Conservation (phyloP, 2,113 vertebrate genomes). For the Ammodytes dubius region DNA sequence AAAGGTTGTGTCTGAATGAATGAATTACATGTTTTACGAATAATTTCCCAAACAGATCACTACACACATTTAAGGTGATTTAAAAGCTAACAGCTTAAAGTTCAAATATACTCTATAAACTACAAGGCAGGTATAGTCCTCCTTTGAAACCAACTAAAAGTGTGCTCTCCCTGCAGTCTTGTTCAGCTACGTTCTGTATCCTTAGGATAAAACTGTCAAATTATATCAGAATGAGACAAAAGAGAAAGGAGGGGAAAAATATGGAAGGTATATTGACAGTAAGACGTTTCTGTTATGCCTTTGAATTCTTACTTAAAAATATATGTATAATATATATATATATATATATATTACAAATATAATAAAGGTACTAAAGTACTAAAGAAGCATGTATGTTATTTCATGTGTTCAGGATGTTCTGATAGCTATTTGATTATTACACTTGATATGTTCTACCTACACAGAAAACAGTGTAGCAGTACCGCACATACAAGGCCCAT, state of each 20-base stretch:
- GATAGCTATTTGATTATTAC: constrained; percentile 32
- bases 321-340: not conserved
- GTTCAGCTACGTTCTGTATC: not conserved
- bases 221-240: constrained; percentile 17
- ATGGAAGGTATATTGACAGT: not conserved
- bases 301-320: constrained; percentile 24
- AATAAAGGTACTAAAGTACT: not conserved
- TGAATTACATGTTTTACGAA: too few species aligned
- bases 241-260: not conserved
- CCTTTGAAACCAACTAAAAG: not conserved
- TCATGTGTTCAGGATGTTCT: not conserved
- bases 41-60: too few species aligned
- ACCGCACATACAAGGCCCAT: too few species aligned
- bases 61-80: not conserved
- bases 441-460: constrained; percentile 24
- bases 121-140: not conserved
- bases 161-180: not conserved
- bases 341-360: too few species aligned
- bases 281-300: not conserved
- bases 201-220: constrained; percentile 37
- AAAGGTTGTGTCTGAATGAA: too few species aligned
- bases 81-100: not conserved
- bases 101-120: not conserved
- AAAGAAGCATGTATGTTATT: not conserved
- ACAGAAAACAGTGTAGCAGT: too few species aligned